Evolutionary conservation across 2,113 vertebrate species (phyloP).

Genomic region (Thalassoma bifasciatum): DNA sequence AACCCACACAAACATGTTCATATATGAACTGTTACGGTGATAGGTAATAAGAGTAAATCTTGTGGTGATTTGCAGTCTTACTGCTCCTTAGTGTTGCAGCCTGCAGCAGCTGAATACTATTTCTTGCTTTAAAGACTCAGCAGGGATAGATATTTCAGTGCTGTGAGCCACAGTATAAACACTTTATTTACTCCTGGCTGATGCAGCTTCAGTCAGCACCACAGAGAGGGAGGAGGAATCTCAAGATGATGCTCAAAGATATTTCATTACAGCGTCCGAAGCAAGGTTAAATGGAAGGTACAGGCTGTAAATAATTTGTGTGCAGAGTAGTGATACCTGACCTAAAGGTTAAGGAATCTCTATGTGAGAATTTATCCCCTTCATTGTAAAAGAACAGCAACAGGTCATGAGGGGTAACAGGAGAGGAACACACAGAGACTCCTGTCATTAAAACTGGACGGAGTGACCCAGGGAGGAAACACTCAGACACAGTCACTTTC

Average conservation of each 20-base stretch:
- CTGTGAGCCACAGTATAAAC: conserved; percentile 54
- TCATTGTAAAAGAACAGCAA: conserved; percentile 35
- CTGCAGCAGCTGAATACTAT: conserved; percentile 33
- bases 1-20: conserved; percentile 1
- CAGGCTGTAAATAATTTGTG: conserved; percentile 54
- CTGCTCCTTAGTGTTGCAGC: conserved; percentile 19
- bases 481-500: conserved; percentile 60
- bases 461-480: conserved; percentile 45
- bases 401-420: conserved; percentile 54
- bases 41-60: conserved; percentile 25
- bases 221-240: conserved; percentile 12
- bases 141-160: conserved; percentile 53
- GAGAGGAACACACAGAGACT: conserved; percentile 7
- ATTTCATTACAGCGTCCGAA: conserved; percentile 46
- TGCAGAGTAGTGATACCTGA: conserved; percentile 50
- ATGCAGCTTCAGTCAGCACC: conserved; percentile 33
- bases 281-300: conserved; percentile 63
- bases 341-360: conserved; percentile 40
- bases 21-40: conserved; percentile 2
- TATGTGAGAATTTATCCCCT: conserved; percentile 37
- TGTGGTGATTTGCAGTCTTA: conserved; percentile 37
- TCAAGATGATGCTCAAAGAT: conserved; percentile 18
- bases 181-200: conserved; percentile 41
- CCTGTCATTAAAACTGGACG: conserved; percentile 26
- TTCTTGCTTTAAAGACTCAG: conserved; percentile 57